phyloP scores from a whole-genome alignment of 1,140 invertebrate genomes.

The Lucilia sericata region DNA sequence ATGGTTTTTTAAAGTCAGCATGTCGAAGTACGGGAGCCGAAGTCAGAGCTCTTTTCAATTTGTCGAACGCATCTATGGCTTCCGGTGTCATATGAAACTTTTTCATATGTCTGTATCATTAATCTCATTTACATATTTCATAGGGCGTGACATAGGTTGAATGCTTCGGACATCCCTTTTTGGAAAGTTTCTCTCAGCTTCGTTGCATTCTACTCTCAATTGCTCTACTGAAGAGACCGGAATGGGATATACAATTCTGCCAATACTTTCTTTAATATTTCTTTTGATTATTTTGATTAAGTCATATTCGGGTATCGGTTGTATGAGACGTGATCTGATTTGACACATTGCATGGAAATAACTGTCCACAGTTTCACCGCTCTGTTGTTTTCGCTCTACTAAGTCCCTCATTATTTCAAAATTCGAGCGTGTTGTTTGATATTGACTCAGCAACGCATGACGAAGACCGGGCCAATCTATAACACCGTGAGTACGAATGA shows the following conservation, averaged over 20 bases:
- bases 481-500: not conserved
- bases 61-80: constrained; percentile 53
- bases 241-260: too few relatives aligned
- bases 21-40: constrained; percentile 41
- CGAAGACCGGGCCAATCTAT: not conserved
- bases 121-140: too few relatives aligned
- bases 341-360: not conserved
- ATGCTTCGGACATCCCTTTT: too few relatives aligned
- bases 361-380: not conserved
- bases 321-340: not conserved
- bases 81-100: too few relatives aligned
- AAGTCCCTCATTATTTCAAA: not conserved
- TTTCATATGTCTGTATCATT: too few relatives aligned
- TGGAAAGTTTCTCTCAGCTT: too few relatives aligned
- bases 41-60: constrained; percentile 54
- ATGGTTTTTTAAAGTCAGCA: constrained; percentile 62
- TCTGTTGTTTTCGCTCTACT: not conserved
- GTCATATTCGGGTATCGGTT: too few relatives aligned
- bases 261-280: too few relatives aligned
- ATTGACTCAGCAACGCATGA: not conserved
- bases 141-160: too few relatives aligned
- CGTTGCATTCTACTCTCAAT: too few relatives aligned
- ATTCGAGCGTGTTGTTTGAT: not conserved
- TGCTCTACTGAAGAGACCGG: too few relatives aligned
- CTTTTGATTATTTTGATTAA: too few relatives aligned